A percentile compares a stretch with the other conserved stretches of the same genome.
Evolutionary conservation across 2,113 vertebrate species (phyloP).

Genomic region (Nothocercus julius): DNA sequence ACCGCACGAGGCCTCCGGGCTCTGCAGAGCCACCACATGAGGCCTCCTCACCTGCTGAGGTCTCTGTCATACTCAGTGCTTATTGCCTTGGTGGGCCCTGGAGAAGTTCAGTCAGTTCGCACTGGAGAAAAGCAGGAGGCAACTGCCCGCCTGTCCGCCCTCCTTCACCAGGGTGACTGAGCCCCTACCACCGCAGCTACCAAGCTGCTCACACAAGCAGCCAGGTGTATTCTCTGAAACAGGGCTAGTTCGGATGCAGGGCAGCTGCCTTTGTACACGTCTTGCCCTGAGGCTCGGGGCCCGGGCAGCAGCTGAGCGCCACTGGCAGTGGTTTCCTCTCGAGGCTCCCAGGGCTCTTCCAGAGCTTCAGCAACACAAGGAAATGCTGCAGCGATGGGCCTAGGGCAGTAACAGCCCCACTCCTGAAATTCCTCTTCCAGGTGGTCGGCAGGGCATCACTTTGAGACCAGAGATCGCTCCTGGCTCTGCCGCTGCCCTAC

Average conservation of each 20-base stretch:
- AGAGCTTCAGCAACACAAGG: not conserved
- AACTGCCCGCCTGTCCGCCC: not conserved
- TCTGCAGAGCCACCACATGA: not conserved
- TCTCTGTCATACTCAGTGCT: not conserved
- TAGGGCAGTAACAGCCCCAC: not conserved
- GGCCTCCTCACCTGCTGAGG: not conserved
- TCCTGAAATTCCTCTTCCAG: not conserved
- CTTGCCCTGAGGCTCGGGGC: not conserved
- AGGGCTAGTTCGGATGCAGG: fast-evolving
- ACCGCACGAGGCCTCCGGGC: not conserved
- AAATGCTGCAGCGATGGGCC: not conserved
- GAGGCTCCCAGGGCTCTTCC: not conserved
- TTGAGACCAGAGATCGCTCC: not conserved
- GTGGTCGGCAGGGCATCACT: not conserved
- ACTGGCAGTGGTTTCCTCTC: not conserved
- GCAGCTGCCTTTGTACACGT: not conserved
- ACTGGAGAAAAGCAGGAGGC: not conserved
- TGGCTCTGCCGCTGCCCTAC: not conserved
- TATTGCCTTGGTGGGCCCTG: not conserved
- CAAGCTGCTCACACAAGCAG: not conserved
- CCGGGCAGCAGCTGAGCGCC: not conserved
- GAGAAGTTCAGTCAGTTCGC: not conserved
- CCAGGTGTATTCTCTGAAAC: not conserved
- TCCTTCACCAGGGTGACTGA: not conserved
- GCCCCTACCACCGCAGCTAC: not conserved